Conservation (phyloP, 2,888 invertebrate species). For the Drosophila pseudotakahashii region DNA sequence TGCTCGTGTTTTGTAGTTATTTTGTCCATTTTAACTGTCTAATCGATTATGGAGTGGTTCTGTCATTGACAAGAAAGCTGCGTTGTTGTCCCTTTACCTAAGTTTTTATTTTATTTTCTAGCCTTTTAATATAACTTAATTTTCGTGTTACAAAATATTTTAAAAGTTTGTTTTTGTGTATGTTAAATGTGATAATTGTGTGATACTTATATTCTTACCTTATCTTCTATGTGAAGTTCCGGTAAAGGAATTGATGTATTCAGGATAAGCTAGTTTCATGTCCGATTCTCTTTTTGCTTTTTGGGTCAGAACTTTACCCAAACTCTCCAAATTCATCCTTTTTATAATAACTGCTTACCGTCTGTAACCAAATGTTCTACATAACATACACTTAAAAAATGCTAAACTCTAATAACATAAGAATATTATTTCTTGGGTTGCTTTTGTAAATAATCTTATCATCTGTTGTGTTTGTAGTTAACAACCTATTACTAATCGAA, state of each 20-base stretch:
- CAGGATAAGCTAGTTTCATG: not conserved
- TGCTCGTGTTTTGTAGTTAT: slow-evolving; percentile 36
- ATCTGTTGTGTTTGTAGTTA: slow-evolving; percentile 16
- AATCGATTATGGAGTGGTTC: slow-evolving; percentile 9
- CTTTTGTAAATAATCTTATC: slow-evolving; percentile 27
- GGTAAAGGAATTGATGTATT: not conserved
- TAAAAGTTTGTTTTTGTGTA: not conserved
- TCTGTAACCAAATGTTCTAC: not conserved
- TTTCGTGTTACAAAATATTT: not conserved
- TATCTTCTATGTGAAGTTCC: not conserved
- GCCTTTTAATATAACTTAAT: not conserved
- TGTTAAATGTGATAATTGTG: slow-evolving; percentile 14
- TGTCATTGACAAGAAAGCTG: slow-evolving; percentile 24
- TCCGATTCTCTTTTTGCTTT: slow-evolving; percentile 9
- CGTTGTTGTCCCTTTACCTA: slow-evolving; percentile 15
- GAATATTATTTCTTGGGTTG: slow-evolving; percentile 14
- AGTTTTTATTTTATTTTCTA: not conserved
- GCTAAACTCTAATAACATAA: slow-evolving; percentile 6
- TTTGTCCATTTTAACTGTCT: slow-evolving; percentile 9
- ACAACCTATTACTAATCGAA: slow-evolving; percentile 6
- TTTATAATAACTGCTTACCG: not conserved
- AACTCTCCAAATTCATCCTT: not conserved
- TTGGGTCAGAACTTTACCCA: not conserved
- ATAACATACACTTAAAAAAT: not conserved
- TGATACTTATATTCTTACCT: not conserved